Conservation (phyloP, 2,888 invertebrate genomes). For the Sphinx pinastri region DNA sequence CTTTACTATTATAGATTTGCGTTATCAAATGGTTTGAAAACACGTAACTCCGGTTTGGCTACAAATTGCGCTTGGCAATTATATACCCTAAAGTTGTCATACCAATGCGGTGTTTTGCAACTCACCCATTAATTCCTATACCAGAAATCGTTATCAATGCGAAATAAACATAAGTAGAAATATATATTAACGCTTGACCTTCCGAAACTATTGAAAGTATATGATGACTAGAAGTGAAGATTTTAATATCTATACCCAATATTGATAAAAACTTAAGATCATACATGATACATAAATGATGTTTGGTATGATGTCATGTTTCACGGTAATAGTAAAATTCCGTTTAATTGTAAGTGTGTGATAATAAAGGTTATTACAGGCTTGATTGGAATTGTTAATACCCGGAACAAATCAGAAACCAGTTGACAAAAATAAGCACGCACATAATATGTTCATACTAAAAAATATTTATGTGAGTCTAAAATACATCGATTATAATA, state of each 20-base stretch:
- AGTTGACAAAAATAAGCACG: constrained; percentile 12
- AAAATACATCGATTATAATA: constrained; percentile 5
- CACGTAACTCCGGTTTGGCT: too few relatives aligned
- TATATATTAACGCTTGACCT: neutral
- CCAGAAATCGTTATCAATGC: too few relatives aligned
- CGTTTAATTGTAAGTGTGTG: constrained; percentile 3
- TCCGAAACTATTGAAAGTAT: neutral
- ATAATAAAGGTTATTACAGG: constrained; percentile 24
- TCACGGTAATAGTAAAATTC: constrained; percentile 16
- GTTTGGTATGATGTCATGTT: neutral
- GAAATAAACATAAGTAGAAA: too few relatives aligned
- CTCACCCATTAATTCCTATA: too few relatives aligned
- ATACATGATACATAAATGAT: neutral
- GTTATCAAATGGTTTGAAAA: too few relatives aligned
- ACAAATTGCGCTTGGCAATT: too few relatives aligned
- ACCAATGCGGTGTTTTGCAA: too few relatives aligned
- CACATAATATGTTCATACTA: constrained; percentile 24
- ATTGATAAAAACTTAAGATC: neutral
- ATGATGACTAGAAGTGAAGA: too few relatives aligned
- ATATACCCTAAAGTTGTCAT: too few relatives aligned
- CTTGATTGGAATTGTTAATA: constrained; percentile 24
- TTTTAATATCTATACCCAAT: neutral
- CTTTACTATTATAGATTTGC: too few relatives aligned
- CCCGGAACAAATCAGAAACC: constrained; percentile 25
- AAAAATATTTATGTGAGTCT: constrained; percentile 17